Conservation (phyloP, 2,113 vertebrate genomes). For the Emberiza fucata region DNA sequence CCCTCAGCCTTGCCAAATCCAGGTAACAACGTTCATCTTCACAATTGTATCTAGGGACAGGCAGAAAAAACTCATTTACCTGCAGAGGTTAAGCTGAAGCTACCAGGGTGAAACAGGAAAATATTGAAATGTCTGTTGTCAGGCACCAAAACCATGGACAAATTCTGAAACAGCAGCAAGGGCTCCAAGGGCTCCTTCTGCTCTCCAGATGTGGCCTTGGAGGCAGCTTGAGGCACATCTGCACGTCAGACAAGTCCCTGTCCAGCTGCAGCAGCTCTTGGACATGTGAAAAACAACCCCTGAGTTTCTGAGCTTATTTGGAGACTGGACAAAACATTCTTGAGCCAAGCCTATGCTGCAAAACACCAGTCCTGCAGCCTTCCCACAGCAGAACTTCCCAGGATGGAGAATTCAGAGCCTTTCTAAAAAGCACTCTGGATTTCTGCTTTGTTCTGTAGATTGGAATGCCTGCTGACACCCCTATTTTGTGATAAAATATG, state of each 20-base stretch:
- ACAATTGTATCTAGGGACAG: slow-evolving; percentile 89
- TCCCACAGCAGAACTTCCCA: background rate
- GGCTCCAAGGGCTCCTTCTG: background rate
- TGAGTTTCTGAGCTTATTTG: background rate
- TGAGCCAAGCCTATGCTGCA: background rate
- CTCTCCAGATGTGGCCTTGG: background rate
- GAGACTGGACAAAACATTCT: background rate
- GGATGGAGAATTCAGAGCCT: background rate
- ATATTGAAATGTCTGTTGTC: background rate
- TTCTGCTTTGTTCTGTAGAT: background rate
- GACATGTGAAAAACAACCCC: background rate
- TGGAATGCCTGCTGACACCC: background rate
- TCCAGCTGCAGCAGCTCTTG: background rate
- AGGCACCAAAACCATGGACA: background rate
- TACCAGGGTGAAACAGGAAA: background rate
- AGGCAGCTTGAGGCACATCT: background rate
- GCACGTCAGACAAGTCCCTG: background rate
- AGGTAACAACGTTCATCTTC: slow-evolving; percentile 95
- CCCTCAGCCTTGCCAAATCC: slow-evolving; percentile 93
- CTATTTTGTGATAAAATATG: background rate
- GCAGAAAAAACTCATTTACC: background rate
- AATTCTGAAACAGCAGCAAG: background rate
- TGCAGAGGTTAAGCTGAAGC: background rate
- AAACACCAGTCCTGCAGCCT: background rate
- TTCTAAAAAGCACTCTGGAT: background rate